A percentile compares a stretch with the other conserved stretches of the same genome.
These are phyloP conservation scores for Zelleria hepariella DNA, from an alignment of 2,888 invertebrate species.

Conservation along the genomic window DNA sequence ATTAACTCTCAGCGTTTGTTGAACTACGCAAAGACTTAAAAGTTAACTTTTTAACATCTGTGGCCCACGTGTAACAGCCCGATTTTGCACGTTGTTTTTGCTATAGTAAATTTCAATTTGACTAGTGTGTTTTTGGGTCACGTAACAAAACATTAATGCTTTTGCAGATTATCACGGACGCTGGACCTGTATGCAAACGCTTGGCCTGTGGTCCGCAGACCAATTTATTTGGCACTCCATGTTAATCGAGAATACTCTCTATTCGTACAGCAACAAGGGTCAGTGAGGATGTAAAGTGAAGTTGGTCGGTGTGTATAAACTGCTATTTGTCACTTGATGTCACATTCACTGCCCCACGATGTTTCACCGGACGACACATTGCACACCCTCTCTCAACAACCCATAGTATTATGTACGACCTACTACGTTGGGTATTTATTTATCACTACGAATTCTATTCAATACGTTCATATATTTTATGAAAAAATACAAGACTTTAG, in stretches of 20 bases:
- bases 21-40: not conserved
- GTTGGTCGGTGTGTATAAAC: slow-evolving; percentile 1
- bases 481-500: too few species aligned
- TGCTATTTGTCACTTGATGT: slow-evolving; percentile 10
- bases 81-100: not conserved
- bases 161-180: slow-evolving; percentile 2
- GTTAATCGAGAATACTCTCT: not conserved
- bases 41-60: not conserved
- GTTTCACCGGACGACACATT: not conserved
- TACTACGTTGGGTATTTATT: not conserved
- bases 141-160: not conserved
- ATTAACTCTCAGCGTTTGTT: too few species aligned
- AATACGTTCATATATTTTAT: not conserved
- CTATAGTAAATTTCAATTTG: not conserved
- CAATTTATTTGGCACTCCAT: not conserved
- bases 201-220: not conserved
- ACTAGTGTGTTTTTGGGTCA: not conserved
- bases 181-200: not conserved
- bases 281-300: not conserved
- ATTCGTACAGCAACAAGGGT: not conserved
- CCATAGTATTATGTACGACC: not conserved
- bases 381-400: not conserved
- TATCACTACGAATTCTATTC: not conserved
- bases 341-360: slow-evolving; percentile 7
- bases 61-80: not conserved